Evolutionary conservation across 2,113 vertebrate genomes (phyloP).

Genomic region (Pampusana beccarii): DNA sequence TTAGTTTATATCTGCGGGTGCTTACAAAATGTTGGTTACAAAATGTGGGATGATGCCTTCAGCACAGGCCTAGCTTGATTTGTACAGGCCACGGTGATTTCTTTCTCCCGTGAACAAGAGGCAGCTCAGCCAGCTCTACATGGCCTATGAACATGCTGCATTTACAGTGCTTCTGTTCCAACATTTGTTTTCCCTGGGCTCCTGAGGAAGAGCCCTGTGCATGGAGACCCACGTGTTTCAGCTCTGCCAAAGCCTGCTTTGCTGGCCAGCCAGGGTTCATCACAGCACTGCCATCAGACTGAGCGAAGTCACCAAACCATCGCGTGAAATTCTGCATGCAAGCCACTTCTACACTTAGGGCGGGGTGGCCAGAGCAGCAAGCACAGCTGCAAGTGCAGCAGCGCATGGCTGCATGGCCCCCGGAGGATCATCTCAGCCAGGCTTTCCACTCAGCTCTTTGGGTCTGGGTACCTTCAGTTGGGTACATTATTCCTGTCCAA

Average conservation of each 20-base stretch:
- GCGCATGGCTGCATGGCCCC: fast-evolving
- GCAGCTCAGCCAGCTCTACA: not conserved
- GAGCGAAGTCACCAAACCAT: not conserved
- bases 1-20: not conserved
- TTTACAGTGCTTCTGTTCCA: not conserved
- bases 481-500: not conserved
- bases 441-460: not conserved
- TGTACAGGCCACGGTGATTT: not conserved
- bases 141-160: fast-evolving
- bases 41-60: not conserved
- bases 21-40: not conserved
- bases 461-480: not conserved
- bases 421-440: fast-evolving
- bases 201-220: not conserved
- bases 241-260: not conserved
- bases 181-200: not conserved
- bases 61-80: not conserved
- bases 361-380: not conserved
- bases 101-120: not conserved
- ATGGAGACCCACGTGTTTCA: not conserved
- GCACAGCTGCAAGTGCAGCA: not conserved
- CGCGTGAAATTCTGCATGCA: fast-evolving
- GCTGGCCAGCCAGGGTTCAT: fast-evolving
- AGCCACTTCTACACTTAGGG: not conserved
- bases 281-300: not conserved